A percentile compares a stretch with the other conserved stretches of the same genome.
Conservation (phyloP, 2,113 vertebrate genomes). For the Heterotilapia buettikoferi region DNA sequence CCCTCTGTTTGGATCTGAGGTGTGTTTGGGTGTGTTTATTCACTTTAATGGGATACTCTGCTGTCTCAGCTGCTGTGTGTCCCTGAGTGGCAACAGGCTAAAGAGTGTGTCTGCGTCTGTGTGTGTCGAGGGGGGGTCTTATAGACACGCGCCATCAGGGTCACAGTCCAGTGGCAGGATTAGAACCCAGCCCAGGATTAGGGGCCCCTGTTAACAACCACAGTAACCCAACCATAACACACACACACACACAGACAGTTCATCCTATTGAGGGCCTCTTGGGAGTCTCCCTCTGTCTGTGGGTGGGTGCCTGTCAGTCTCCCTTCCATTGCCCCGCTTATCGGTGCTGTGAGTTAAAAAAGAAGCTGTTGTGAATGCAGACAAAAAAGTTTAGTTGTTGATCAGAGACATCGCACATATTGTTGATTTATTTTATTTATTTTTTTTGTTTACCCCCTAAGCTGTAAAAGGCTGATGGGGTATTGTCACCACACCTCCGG, state of each 20-base stretch:
- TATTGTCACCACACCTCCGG: not conserved
- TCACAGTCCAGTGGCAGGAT: constrained; percentile 68
- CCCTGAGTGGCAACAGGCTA: constrained; percentile 30
- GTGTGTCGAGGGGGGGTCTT: not conserved
- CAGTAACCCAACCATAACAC: constrained; percentile 15
- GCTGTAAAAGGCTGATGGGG: not conserved
- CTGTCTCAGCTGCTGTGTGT: constrained; percentile 57
- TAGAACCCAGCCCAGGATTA: constrained; percentile 64
- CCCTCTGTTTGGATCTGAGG: not conserved
- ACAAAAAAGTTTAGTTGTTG: not conserved
- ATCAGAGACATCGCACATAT: not conserved
- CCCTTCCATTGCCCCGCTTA: not conserved
- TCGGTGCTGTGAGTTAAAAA: not conserved
- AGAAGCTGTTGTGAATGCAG: not conserved
- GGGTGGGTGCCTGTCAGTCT: constrained; percentile 25
- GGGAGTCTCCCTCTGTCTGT: not conserved
- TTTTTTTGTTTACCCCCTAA: not conserved
- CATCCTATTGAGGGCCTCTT: not conserved
- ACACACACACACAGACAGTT: not conserved
- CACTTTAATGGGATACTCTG: constrained; percentile 27
- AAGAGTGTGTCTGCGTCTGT: not conserved
- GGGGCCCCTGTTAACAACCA: constrained; percentile 64
- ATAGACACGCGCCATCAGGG: constrained; percentile 61
- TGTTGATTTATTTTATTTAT: not conserved
- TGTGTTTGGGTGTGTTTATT: not conserved